These are phyloP conservation scores for Pterophyllum scalare DNA, from an alignment of 2,113 vertebrate genomes.

Conservation along the genomic window DNA sequence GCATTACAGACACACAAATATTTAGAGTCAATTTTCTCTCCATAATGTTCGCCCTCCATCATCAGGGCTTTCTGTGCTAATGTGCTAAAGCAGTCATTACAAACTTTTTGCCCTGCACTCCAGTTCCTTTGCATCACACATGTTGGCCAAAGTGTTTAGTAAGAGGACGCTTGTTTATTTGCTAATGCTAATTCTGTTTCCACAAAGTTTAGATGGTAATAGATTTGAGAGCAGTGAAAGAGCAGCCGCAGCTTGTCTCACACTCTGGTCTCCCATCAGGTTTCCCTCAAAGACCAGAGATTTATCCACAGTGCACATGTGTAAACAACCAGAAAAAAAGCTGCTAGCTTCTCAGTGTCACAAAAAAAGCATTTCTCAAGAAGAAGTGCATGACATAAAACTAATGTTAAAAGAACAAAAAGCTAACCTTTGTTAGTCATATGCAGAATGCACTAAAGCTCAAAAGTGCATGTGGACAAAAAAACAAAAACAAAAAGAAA, in stretches of 20 bases:
- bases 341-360: neutral
- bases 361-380: neutral
- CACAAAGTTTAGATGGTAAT: neutral
- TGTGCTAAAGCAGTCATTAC: too few species aligned
- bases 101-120: too few species aligned
- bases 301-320: accelerated
- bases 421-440: neutral
- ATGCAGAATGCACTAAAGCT: neutral
- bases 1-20: too few species aligned
- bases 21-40: too few species aligned
- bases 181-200: too few species aligned
- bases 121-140: too few species aligned
- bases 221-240: neutral
- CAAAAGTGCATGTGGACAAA: neutral
- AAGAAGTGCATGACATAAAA: neutral
- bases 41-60: too few species aligned
- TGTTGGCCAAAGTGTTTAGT: too few species aligned
- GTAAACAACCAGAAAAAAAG: neutral
- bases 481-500: neutral
- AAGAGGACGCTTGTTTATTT: too few species aligned
- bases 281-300: accelerated
- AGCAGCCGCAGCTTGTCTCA: neutral
- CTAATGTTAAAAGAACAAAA: neutral
- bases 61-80: too few species aligned
- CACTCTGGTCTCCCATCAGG: neutral